A percentile compares a stretch with the other conserved stretches of the same genome.
phyloP scores from a whole-genome alignment of 2,113 vertebrate species.

The Peromyscus leucopus region DNA sequence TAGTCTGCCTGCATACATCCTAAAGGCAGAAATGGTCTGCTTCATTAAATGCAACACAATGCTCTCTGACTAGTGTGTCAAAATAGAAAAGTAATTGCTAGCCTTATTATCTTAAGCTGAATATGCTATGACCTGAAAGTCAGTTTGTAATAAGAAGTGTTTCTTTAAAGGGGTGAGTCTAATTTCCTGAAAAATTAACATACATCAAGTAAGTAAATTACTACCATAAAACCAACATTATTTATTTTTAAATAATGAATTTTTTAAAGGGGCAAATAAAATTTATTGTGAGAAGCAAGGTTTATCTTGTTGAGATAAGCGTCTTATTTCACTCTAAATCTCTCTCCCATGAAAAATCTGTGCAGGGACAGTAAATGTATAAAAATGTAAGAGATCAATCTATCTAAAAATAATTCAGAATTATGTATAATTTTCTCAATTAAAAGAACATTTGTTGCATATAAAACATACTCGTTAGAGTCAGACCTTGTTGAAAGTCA shows the following conservation, averaged over 20 bases:
- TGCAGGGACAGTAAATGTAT: neutral
- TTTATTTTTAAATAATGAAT: slow-evolving; percentile 2
- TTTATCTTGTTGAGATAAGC: slow-evolving; percentile 46
- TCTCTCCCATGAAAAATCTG: neutral
- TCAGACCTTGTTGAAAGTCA: slow-evolving; percentile 44
- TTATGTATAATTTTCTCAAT: slow-evolving; percentile 58
- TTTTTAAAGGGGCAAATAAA: slow-evolving; percentile 16
- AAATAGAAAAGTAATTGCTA: slow-evolving; percentile 79
- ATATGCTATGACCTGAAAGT: slow-evolving; percentile 70
- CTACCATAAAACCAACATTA: neutral
- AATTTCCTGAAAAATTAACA: slow-evolving; percentile 66
- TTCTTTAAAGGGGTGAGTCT: slow-evolving; percentile 63
- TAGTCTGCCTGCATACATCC: slow-evolving; percentile 37
- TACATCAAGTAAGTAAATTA: slow-evolving; percentile 63
- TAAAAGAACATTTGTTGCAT: slow-evolving; percentile 59
- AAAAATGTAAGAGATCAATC: slow-evolving; percentile 39
- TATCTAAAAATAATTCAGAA: slow-evolving; percentile 59
- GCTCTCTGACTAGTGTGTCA: slow-evolving; percentile 62
- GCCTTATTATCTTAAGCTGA: slow-evolving; percentile 78
- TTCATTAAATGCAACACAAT: slow-evolving; percentile 75
- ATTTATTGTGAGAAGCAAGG: slow-evolving; percentile 41
- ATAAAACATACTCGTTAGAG: slow-evolving; percentile 30
- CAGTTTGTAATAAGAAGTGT: slow-evolving; percentile 37
- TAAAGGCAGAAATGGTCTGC: slow-evolving; percentile 64
- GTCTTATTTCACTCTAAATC: slow-evolving; percentile 53